Percentiles rank a stretch among this genome's conserved stretches.
phyloP scores from a whole-genome alignment of 1,140 invertebrate species.

The Cotesia glomerata region DNA sequence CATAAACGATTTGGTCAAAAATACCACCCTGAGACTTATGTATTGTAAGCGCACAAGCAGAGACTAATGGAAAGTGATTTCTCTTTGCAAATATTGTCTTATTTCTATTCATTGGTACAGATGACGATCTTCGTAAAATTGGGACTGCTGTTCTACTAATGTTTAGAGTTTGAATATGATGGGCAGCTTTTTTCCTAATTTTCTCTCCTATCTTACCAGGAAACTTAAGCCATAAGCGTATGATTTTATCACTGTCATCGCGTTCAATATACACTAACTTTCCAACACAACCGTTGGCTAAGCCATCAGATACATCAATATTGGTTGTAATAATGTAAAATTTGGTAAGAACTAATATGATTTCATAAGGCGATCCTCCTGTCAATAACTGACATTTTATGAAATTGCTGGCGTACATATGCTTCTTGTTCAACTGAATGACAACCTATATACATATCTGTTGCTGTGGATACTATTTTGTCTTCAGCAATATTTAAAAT shows the following conservation, averaged over 20 bases:
- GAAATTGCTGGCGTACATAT: no score
- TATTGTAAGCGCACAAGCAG: slow-evolving; percentile 36
- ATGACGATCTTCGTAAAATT: neutral
- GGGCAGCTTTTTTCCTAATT: no score
- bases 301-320: neutral
- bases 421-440: neutral
- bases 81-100: slow-evolving; percentile 15
- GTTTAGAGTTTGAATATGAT: neutral
- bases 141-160: neutral
- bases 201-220: no score
- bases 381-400: no score
- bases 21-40: slow-evolving; percentile 51
- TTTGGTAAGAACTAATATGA: neutral
- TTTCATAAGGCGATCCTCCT: neutral
- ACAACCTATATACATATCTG: neutral
- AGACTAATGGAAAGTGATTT: slow-evolving; percentile 18
- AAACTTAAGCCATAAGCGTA: no score
- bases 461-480: neutral
- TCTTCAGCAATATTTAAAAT: neutral
- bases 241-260: neutral
- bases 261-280: neutral
- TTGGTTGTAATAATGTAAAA: neutral
- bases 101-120: slow-evolving; percentile 17
- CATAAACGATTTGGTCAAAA: slow-evolving; percentile 47
- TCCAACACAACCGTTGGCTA: neutral